A percentile compares a stretch with the other conserved stretches of the same genome.
These are phyloP conservation scores for Antheraea mylitta DNA, from an alignment of 1,140 invertebrate genomes.

Conservation along the genomic window DNA sequence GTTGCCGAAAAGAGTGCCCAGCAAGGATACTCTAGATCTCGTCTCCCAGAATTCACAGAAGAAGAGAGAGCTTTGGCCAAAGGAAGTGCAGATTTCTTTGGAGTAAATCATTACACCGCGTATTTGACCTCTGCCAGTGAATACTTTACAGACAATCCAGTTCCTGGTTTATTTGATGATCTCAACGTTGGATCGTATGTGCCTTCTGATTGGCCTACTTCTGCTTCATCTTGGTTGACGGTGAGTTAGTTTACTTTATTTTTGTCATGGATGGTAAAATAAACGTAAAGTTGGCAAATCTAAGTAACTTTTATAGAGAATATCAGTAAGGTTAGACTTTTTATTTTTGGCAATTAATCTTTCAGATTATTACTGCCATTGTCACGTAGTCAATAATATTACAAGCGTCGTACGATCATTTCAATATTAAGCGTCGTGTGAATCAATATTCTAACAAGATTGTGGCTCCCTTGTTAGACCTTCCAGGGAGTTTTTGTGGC, in stretches of 20 bases:
- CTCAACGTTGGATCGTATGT: conserved; percentile 12
- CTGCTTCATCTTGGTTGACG: conserved; percentile 31
- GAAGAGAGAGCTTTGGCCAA: conserved; percentile 77
- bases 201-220: conserved; percentile 26
- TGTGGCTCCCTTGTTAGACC: too few species aligned
- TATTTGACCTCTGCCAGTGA: conserved; percentile 34
- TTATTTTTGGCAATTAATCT: too few species aligned
- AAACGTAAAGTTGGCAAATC: too few species aligned
- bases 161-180: conserved; percentile 41
- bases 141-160: conserved; percentile 20
- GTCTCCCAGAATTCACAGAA: conserved; percentile 75
- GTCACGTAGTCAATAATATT: too few species aligned
- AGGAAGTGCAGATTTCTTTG: conserved; percentile 82
- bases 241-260: conserved; percentile 28
- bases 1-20: conserved; percentile 77
- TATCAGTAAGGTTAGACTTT: too few species aligned
- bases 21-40: conserved; percentile 71
- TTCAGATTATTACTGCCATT: too few species aligned
- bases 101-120: conserved; percentile 82
- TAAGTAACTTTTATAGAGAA: too few species aligned
- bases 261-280: not conserved
- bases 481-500: too few species aligned
- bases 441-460: too few species aligned
- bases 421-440: too few species aligned
- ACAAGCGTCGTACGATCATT: too few species aligned